These are phyloP conservation scores for Spizaetus ornatus DNA, from an alignment of 2,113 vertebrate species.

Conservation along the genomic window DNA sequence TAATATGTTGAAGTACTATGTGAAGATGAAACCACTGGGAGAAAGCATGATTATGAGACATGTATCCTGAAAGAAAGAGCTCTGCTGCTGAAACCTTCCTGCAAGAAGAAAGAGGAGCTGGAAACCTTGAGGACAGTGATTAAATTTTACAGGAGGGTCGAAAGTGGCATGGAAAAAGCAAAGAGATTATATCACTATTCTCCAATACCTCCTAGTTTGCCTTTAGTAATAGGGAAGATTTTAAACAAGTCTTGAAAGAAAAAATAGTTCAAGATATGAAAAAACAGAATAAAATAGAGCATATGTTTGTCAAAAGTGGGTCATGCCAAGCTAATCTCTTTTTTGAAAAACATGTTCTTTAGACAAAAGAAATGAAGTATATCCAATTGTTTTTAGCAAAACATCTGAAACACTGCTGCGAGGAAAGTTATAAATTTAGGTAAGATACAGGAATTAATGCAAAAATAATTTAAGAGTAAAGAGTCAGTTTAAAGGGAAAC, in stretches of 20 bases:
- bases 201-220: background rate
- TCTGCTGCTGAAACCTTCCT: background rate
- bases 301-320: background rate
- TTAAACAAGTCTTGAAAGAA: background rate
- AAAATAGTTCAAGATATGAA: background rate
- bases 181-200: background rate
- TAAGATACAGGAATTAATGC: background rate
- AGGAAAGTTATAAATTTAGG: background rate
- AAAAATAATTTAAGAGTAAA: background rate
- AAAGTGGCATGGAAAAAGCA: background rate
- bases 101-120: background rate
- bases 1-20: background rate
- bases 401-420: background rate
- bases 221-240: background rate
- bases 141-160: background rate
- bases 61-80: background rate
- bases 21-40: background rate
- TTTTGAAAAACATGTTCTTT: background rate
- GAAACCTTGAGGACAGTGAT: background rate
- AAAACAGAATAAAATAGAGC: background rate
- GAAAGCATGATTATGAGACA: background rate
- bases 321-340: background rate
- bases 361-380: background rate
- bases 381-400: background rate
- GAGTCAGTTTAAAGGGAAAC: background rate